Evolutionary conservation across 2,797 vertebrate genomes (phyloP).

Genomic region (Anniella stebbinsi): DNA sequence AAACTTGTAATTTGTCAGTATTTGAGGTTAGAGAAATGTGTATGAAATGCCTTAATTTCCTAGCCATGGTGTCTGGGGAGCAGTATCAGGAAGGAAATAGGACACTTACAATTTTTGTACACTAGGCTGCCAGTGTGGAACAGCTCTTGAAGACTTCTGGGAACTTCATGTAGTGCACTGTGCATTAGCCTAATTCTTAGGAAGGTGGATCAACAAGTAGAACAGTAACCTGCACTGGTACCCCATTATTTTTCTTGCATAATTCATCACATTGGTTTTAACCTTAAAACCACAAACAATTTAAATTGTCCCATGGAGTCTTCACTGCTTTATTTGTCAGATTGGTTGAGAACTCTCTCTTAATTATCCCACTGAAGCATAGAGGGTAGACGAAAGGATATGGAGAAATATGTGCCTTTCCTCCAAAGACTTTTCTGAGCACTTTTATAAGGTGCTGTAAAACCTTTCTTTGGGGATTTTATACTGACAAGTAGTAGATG

Average conservation of each 20-base stretch:
- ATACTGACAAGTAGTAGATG: not conserved
- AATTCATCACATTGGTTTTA: not conserved
- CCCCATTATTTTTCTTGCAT: too few relatives aligned
- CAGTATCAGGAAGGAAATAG: not conserved
- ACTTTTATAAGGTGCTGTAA: not conserved
- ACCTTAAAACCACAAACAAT: not conserved
- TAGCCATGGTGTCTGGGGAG: too few relatives aligned
- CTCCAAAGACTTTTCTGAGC: not conserved
- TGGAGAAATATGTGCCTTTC: not conserved
- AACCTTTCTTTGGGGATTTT: not conserved
- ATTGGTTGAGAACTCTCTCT: not conserved
- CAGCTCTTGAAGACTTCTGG: not conserved
- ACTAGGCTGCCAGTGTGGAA: not conserved
- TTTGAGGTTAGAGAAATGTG: not conserved
- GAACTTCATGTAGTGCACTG: not conserved
- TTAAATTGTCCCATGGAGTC: not conserved
- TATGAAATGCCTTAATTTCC: constrained; percentile 1
- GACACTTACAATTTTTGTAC: not conserved
- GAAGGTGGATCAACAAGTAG: not conserved
- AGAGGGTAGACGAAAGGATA: not conserved
- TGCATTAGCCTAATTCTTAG: not conserved
- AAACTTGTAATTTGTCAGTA: not conserved
- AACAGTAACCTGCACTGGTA: not conserved
- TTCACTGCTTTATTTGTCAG: not conserved
- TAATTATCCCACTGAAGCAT: not conserved